Evolutionary conservation across 1,140 invertebrate species (phyloP).

Genomic region (Drosophila teissieri): DNA sequence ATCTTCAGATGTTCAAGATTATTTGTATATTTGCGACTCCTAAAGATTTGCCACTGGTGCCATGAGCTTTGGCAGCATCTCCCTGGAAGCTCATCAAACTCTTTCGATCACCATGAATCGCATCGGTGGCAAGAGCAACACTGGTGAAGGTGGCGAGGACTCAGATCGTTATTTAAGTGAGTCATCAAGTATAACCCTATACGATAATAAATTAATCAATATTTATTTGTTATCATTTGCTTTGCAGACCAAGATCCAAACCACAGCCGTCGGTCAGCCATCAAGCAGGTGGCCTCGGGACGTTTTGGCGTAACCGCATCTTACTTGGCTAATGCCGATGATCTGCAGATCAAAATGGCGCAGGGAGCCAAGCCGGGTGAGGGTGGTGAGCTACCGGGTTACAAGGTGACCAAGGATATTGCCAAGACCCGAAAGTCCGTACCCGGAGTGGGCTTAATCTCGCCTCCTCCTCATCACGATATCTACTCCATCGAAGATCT

Average conservation of each 20-base stretch:
- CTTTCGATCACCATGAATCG: constrained; percentile 99
- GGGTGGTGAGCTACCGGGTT: constrained; percentile 95
- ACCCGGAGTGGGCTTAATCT: constrained; percentile 98
- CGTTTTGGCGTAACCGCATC: constrained; percentile 99
- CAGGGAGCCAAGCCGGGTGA: constrained; percentile 98
- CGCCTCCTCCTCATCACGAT: constrained; percentile 99
- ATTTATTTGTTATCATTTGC: not conserved
- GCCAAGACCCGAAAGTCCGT: constrained; percentile 98
- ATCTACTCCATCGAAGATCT: constrained; percentile 99
- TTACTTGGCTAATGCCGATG: constrained; percentile 98
- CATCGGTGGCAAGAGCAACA: constrained; percentile 98
- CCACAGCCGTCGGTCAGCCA: constrained; percentile 91
- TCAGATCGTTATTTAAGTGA: constrained; percentile 92
- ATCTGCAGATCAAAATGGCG: constrained; percentile 99
- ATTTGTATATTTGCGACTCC: not conserved
- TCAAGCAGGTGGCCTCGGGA: constrained; percentile 98
- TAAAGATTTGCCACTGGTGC: constrained; percentile 85
- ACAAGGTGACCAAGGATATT: constrained; percentile 96
- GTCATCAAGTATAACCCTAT: constrained; percentile 9
- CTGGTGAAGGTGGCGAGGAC: constrained; percentile 97
- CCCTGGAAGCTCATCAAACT: constrained; percentile 96
- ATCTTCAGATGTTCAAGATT: too few relatives aligned
- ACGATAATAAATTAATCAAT: too few relatives aligned
- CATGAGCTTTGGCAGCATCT: constrained; percentile 88
- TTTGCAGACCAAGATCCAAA: constrained; percentile 88